These are phyloP conservation scores for Menidia beryllina DNA, from an alignment of 2,113 vertebrate genomes.

Conservation along the genomic window DNA sequence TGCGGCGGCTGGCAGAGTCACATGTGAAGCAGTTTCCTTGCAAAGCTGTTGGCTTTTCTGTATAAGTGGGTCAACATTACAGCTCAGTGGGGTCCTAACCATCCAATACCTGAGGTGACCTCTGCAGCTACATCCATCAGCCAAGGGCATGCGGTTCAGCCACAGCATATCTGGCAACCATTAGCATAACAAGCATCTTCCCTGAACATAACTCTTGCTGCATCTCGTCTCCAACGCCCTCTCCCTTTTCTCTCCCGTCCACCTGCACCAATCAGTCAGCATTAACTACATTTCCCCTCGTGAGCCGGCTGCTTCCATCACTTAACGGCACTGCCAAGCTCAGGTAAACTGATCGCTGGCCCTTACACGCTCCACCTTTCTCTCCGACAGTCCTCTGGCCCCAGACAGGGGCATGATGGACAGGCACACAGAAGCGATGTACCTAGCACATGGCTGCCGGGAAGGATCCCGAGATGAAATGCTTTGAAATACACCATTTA, in stretches of 20 bases:
- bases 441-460: constrained; percentile 60
- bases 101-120: constrained; percentile 60
- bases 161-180: constrained; percentile 46
- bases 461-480: constrained; percentile 66
- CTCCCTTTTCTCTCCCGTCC: constrained; percentile 27
- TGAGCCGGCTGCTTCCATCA: constrained; percentile 67
- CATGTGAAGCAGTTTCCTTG: constrained; percentile 13
- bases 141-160: constrained; percentile 7
- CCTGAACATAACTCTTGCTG: constrained; percentile 58
- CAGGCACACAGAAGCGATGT: constrained; percentile 53
- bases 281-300: constrained; percentile 75
- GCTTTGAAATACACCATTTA: constrained; percentile 70
- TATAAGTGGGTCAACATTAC: constrained; percentile 48
- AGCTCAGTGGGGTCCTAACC: constrained; percentile 49
- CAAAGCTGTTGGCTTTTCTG: constrained; percentile 43
- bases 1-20: background rate
- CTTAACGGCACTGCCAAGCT: constrained; percentile 42
- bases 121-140: constrained; percentile 60
- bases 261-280: constrained; percentile 70
- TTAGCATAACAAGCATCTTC: constrained; percentile 74
- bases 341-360: constrained; percentile 74
- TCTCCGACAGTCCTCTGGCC: constrained; percentile 59
- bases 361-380: constrained; percentile 45
- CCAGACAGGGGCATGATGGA: constrained; percentile 68
- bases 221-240: constrained; percentile 40